Evolutionary conservation across 2,888 invertebrate species (phyloP).

Genomic region (Ferrisia virgata): DNA sequence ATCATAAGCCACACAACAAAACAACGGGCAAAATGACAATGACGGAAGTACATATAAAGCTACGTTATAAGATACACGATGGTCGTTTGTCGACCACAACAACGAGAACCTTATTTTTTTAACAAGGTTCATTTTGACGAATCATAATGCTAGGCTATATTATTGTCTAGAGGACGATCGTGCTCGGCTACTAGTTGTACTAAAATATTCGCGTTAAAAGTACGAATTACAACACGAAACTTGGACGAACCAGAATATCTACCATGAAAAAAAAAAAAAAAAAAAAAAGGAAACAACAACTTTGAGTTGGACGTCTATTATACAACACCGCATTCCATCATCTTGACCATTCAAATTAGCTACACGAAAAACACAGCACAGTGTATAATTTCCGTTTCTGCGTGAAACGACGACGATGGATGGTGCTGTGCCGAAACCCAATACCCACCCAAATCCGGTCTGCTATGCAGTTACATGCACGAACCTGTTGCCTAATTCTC

Average conservation of each 20-base stretch:
- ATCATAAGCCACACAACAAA: background rate
- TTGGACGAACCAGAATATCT: background rate
- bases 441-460: conserved; percentile 29
- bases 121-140: background rate
- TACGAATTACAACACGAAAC: background rate
- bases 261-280: background rate
- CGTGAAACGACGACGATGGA: background rate
- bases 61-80: background rate
- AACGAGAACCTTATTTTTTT: background rate
- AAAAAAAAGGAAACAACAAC: background rate
- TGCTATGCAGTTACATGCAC: background rate
- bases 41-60: background rate
- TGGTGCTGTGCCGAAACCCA: background rate
- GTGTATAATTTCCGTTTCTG: conserved; percentile 24
- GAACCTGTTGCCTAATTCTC: conserved; percentile 32
- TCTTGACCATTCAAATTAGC: conserved; percentile 17
- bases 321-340: conserved; percentile 9
- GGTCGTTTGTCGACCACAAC: background rate
- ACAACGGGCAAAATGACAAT: background rate
- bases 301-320: background rate
- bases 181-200: background rate
- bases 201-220: background rate
- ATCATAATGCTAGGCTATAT: background rate
- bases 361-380: background rate
- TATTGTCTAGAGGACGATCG: background rate